Conservation (phyloP, 2,797 vertebrate genomes). For the Nasua narica region DNA sequence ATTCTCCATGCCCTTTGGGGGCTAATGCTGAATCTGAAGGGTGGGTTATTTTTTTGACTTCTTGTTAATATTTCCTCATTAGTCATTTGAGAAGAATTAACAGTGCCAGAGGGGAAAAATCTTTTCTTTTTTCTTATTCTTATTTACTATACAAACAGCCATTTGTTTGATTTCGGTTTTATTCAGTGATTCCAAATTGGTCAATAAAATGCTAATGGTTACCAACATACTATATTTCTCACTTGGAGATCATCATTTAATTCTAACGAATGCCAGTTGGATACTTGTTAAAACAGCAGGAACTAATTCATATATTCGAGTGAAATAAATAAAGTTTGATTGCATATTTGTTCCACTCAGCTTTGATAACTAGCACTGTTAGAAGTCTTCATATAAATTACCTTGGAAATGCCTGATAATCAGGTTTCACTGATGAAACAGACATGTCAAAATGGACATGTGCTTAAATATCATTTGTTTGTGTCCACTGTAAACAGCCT, state of each 20-base stretch:
- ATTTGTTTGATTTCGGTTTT: conserved; percentile 66
- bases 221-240: conserved; percentile 75
- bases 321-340: conserved; percentile 75
- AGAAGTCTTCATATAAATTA: conserved; percentile 28
- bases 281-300: conserved; percentile 72
- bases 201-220: conserved; percentile 77
- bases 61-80: conserved; percentile 26
- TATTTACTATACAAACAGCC: conserved; percentile 55
- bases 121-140: conserved; percentile 16
- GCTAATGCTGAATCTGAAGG: not conserved
- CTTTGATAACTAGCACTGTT: conserved; percentile 41
- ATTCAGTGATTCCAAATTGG: conserved; percentile 60
- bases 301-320: conserved; percentile 62
- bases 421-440: not conserved
- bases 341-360: conserved; percentile 54
- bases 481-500: not conserved
- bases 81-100: conserved; percentile 54
- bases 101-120: not conserved
- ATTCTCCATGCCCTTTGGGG: not conserved
- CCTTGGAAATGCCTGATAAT: conserved; percentile 30
- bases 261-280: conserved; percentile 64
- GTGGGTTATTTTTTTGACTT: conserved; percentile 21
- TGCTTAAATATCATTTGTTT: not conserved
- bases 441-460: not conserved
- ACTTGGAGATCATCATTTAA: conserved; percentile 67